Percentiles rank a stretch among this genome's conserved stretches.
phyloP scores from a whole-genome alignment of 2,888 invertebrate genomes.

The Cloeon dipterum region DNA sequence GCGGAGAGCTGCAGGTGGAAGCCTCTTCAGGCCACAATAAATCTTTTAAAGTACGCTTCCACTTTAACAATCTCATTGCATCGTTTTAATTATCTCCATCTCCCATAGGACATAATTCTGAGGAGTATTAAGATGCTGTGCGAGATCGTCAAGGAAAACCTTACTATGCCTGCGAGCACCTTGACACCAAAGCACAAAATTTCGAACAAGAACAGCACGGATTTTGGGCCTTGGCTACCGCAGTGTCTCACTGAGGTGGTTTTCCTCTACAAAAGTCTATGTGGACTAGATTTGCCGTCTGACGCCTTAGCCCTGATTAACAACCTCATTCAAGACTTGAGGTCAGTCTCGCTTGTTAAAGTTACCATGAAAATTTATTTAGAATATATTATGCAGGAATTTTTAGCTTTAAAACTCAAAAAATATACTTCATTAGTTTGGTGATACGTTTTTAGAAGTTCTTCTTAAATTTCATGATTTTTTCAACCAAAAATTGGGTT shows the following conservation, averaged over 20 bases:
- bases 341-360: slow-evolving; percentile 21
- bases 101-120: slow-evolving; percentile 52
- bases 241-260: slow-evolving; percentile 58
- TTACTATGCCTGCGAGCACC: slow-evolving; percentile 11
- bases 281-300: slow-evolving; percentile 65
- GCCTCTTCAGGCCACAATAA: slow-evolving; percentile 41
- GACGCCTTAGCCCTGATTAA: slow-evolving; percentile 72
- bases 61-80: no score
- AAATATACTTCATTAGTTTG: no score
- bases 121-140: slow-evolving; percentile 52
- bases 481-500: no score
- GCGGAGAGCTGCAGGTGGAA: slow-evolving; percentile 58
- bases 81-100: no score
- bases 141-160: slow-evolving; percentile 42
- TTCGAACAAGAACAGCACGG: slow-evolving; percentile 14
- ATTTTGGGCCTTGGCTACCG: slow-evolving; percentile 41
- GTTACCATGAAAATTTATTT: no score
- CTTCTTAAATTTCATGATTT: no score
- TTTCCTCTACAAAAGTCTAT: slow-evolving; percentile 19
- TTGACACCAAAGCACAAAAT: background rate
- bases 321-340: slow-evolving; percentile 63
- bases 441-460: no score
- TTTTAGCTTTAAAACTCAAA: no score
- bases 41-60: no score
- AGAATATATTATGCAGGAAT: no score